Evolutionary conservation across 2,888 invertebrate genomes (phyloP).

Genomic region (Pomacea canaliculata): DNA sequence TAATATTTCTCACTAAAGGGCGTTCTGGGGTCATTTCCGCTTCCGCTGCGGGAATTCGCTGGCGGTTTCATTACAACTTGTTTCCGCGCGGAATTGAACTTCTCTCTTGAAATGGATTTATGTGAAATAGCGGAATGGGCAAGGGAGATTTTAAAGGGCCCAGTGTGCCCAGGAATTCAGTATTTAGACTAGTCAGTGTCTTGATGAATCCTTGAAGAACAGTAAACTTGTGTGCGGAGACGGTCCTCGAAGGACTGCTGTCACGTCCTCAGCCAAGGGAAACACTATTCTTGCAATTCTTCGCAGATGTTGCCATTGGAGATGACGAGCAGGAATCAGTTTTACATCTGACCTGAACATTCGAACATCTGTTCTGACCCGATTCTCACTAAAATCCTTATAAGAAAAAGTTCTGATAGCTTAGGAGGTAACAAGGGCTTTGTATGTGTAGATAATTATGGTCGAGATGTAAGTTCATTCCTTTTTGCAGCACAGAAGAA

Average conservation of each 20-base stretch:
- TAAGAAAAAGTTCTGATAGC: no score
- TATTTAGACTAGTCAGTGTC: neutral
- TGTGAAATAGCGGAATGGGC: constrained; percentile 6
- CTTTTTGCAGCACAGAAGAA: no score
- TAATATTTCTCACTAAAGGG: constrained; percentile 40
- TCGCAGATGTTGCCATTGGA: no score
- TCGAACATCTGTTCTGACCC: no score
- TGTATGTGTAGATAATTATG: no score
- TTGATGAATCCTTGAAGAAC: constrained; percentile 3
- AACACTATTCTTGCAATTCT: no score
- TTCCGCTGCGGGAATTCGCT: constrained; percentile 32
- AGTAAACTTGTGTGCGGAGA: constrained; percentile 5
- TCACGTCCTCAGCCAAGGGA: neutral
- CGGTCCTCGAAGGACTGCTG: neutral
- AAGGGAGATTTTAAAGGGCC: neutral
- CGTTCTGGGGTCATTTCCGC: constrained; percentile 39
- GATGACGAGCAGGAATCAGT: no score
- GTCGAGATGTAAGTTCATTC: no score
- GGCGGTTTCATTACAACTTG: constrained; percentile 24
- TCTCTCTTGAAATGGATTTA: constrained; percentile 19
- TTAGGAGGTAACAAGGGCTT: no score
- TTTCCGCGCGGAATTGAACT: constrained; percentile 17
- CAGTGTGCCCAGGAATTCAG: neutral
- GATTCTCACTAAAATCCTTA: no score
- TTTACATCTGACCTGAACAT: no score